Conservation (phyloP, 2,797 vertebrate species). For the Ceryle rudis region DNA sequence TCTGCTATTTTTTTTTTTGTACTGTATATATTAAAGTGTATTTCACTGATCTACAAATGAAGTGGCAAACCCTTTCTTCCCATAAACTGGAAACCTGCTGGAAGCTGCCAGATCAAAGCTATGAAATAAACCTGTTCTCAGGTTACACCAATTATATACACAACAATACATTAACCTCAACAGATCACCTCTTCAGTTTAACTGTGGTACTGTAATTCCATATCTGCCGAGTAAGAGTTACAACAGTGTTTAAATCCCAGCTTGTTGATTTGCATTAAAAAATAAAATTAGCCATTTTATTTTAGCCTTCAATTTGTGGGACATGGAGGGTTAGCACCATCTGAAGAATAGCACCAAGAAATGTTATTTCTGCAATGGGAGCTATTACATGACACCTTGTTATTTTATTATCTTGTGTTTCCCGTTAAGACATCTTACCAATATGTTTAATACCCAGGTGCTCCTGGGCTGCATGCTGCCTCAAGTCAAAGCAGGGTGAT, state of each 20-base stretch:
- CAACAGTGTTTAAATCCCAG: not conserved
- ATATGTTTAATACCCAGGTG: fast-evolving
- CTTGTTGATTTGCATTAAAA: not conserved
- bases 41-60: slow-evolving; percentile 30
- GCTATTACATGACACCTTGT: not conserved
- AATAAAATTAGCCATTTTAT: not conserved
- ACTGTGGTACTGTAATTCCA: not conserved
- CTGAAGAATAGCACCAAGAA: not conserved
- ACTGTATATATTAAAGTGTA: slow-evolving; percentile 4
- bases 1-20: not conserved
- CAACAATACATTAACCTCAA: not conserved
- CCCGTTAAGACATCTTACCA: not conserved
- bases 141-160: not conserved
- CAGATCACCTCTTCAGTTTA: not conserved
- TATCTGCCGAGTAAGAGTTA: not conserved
- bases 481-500: not conserved
- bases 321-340: fast-evolving
- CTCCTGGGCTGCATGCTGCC: not conserved
- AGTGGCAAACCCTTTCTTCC: slow-evolving; percentile 33
- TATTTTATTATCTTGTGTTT: not conserved
- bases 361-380: not conserved
- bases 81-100: slow-evolving; percentile 12
- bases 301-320: not conserved
- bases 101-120: slow-evolving; percentile 47
- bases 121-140: slow-evolving; percentile 4